Percentiles rank a stretch among this genome's conserved stretches.
Evolutionary conservation across 2,888 invertebrate species (phyloP).

Genomic region (Nipponacmea schrenckii): DNA sequence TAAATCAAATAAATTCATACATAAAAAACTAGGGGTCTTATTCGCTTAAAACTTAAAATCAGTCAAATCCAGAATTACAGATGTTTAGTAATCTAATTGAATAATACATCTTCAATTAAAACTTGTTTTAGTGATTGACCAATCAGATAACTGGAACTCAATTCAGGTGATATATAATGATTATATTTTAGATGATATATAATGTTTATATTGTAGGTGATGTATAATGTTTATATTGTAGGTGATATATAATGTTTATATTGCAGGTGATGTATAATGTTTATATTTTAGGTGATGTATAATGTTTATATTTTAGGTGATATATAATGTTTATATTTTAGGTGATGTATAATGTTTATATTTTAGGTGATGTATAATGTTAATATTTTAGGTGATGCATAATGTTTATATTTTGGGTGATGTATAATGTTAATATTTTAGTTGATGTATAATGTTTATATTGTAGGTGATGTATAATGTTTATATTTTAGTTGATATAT

Average conservation of each 20-base stretch:
- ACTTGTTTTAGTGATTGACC: background rate
- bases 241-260: background rate
- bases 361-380: background rate
- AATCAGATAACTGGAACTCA: no score
- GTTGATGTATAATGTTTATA: no score
- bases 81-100: no score
- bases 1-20: no score
- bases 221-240: background rate
- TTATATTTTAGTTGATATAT: no score
- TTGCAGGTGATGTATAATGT: conserved; percentile 25
- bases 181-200: background rate
- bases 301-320: background rate
- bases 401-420: background rate
- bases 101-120: no score
- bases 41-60: no score
- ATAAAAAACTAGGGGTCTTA: no score
- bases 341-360: background rate
- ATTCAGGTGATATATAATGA: no score
- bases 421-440: background rate
- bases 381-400: background rate
- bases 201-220: background rate
- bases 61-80: no score
- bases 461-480: no score
- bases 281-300: background rate
- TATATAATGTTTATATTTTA: background rate